phyloP scores from a whole-genome alignment of 2,888 invertebrate genomes.

The Oegoconia quadripuncta region DNA sequence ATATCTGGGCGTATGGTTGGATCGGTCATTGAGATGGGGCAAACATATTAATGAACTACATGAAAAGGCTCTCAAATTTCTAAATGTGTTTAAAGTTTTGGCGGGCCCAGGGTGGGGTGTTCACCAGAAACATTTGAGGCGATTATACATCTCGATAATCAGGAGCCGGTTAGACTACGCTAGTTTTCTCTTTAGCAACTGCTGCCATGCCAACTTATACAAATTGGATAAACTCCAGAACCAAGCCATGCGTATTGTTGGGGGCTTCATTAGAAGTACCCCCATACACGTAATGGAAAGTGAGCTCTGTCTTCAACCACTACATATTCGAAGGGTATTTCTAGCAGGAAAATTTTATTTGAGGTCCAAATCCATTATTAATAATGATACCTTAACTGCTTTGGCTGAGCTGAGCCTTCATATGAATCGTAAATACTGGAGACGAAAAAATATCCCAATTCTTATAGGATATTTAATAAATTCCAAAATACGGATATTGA shows the following conservation, averaged over 20 bases:
- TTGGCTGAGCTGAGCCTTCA: no score
- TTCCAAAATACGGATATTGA: no score
- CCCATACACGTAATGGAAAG: no score
- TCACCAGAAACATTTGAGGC: neutral
- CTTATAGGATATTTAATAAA: no score
- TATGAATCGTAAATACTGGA: no score
- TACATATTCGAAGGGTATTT: neutral
- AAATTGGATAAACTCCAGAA: constrained; percentile 17
- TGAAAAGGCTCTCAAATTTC: neutral
- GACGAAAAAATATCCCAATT: no score
- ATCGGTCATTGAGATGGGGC: neutral
- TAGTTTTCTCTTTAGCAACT: constrained; percentile 14
- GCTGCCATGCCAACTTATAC: constrained; percentile 5
- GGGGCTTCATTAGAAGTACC: no score
- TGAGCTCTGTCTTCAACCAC: no score
- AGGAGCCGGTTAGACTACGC: constrained; percentile 9
- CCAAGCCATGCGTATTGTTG: constrained; percentile 13
- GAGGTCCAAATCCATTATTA: neutral
- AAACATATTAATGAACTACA: neutral
- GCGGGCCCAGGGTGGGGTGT: neutral
- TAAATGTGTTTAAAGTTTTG: neutral
- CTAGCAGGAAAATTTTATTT: neutral
- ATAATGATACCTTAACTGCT: no score
- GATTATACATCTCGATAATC: neutral
- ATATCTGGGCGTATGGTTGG: neutral